Evolutionary conservation across 2,113 vertebrate species (phyloP).

Genomic region (Regulus satrapa): DNA sequence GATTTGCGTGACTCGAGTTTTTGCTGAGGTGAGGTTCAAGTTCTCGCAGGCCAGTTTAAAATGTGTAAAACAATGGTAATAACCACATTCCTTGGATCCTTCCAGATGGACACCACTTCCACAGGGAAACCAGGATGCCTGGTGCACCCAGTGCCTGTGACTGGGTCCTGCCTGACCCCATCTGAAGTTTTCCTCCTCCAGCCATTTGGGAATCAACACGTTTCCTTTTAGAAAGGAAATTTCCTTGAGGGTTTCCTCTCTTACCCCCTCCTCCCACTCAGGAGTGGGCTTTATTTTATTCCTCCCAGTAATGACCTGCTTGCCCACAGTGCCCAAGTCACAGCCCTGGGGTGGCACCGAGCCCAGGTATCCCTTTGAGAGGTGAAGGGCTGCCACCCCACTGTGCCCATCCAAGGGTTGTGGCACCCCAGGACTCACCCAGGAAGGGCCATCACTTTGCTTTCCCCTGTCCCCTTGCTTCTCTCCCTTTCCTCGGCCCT

Average conservation of each 20-base stretch:
- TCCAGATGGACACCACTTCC: not conserved
- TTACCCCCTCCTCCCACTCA: not conserved
- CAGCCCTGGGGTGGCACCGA: not conserved
- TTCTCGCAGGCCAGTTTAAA: not conserved
- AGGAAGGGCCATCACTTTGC: not conserved
- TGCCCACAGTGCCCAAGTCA: rapidly evolving
- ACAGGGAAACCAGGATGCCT: not conserved
- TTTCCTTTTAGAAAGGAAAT: not conserved
- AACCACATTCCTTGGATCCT: not conserved
- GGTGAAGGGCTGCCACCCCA: not conserved
- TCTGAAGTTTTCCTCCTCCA: not conserved
- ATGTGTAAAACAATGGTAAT: not conserved
- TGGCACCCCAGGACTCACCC: rapidly evolving
- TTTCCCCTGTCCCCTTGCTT: not conserved
- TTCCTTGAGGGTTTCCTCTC: not conserved
- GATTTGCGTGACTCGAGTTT: not conserved
- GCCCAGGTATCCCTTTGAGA: rapidly evolving
- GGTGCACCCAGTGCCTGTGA: not conserved
- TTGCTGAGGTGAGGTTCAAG: not conserved
- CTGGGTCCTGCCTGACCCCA: not conserved
- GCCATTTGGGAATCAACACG: not conserved
- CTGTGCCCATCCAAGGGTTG: too few relatives aligned
- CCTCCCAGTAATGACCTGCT: not conserved
- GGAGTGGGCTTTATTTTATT: not conserved
- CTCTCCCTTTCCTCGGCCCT: not conserved